Evolutionary conservation across 2,888 invertebrate genomes (phyloP).

Genomic region (Chymomyza amoena): DNA sequence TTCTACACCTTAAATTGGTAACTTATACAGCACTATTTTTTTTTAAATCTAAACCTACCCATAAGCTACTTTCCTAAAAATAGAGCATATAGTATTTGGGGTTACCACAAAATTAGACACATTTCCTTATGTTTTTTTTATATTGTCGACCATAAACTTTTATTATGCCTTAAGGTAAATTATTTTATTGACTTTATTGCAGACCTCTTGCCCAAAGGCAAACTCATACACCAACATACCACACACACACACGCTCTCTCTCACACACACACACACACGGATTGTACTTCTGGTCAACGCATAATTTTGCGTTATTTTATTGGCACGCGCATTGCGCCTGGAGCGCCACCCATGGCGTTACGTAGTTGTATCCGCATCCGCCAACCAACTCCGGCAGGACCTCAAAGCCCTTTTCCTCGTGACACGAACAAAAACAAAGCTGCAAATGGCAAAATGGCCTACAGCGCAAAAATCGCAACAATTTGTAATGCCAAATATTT

Average conservation of each 20-base stretch:
- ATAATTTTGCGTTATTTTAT: slow-evolving; percentile 53
- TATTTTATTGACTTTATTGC: slow-evolving; percentile 73
- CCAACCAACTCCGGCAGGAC: not conserved
- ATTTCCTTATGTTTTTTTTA: slow-evolving; percentile 3
- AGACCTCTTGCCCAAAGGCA: slow-evolving; percentile 34
- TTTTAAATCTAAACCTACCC: no score
- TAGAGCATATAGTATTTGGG: not conserved
- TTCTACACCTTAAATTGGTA: no score
- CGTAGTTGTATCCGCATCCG: slow-evolving; percentile 12
- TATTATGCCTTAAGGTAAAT: slow-evolving; percentile 75
- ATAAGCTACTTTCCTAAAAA: not conserved
- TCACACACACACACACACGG: slow-evolving; percentile 6
- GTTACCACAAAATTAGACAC: not conserved
- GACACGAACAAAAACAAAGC: slow-evolving; percentile 16
- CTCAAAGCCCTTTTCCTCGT: slow-evolving; percentile 3
- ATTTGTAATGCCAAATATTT: slow-evolving; percentile 74
- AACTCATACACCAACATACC: not conserved
- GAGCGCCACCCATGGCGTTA: slow-evolving; percentile 38
- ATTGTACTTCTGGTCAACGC: slow-evolving; percentile 31
- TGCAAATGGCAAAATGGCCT: slow-evolving; percentile 27
- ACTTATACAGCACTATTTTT: no score
- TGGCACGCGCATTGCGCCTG: slow-evolving; percentile 26
- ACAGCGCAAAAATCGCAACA: slow-evolving; percentile 63
- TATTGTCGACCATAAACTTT: slow-evolving; percentile 72
- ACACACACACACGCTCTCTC: not conserved